A percentile compares a stretch with the other conserved stretches of the same genome.
These are phyloP conservation scores for Mastacembelus armatus DNA, from an alignment of 2,797 vertebrate species.

Conservation along the genomic window DNA sequence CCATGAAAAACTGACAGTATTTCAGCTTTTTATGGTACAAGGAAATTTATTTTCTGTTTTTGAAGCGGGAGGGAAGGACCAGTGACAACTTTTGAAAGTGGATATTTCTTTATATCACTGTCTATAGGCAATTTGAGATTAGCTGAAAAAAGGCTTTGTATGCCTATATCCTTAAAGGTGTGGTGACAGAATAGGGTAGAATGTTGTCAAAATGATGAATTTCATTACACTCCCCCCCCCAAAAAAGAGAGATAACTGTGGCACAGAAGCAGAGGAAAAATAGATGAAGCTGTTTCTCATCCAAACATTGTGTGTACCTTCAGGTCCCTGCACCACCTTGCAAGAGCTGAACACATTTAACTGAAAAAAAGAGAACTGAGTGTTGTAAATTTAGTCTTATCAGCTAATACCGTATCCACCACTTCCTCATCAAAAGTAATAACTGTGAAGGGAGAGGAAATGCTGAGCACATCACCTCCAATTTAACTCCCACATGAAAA, in stretches of 20 bases:
- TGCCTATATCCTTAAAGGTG: conserved; percentile 35
- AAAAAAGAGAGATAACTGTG: conserved; percentile 65
- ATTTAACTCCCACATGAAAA: conserved; percentile 69
- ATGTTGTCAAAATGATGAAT: conserved; percentile 61
- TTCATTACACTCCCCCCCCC: conserved; percentile 53
- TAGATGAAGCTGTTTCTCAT: conserved; percentile 66
- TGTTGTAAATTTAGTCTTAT: conserved; percentile 74
- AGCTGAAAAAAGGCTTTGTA: conserved; percentile 16
- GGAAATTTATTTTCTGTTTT: conserved; percentile 10
- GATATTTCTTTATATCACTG: conserved; percentile 19
- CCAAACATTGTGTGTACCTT: conserved; percentile 82
- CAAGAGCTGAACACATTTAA: conserved; percentile 79
- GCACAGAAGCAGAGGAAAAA: conserved; percentile 59
- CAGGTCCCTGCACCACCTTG: conserved; percentile 72
- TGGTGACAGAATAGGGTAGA: conserved; percentile 22
- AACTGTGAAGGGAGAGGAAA: conserved; percentile 68
- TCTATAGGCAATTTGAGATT: no score
- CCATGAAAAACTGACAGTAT: conserved; percentile 6
- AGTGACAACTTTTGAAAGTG: conserved; percentile 20
- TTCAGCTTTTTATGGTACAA: conserved; percentile 10
- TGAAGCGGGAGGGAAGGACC: conserved; percentile 4
- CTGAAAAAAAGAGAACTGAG: conserved; percentile 64
- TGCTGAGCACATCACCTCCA: conserved; percentile 68
- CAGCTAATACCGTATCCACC: conserved; percentile 62
- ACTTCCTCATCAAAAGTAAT: conserved; percentile 73